These are phyloP conservation scores for Colinus virginianus DNA, from an alignment of 2,113 vertebrate species.

Conservation along the genomic window DNA sequence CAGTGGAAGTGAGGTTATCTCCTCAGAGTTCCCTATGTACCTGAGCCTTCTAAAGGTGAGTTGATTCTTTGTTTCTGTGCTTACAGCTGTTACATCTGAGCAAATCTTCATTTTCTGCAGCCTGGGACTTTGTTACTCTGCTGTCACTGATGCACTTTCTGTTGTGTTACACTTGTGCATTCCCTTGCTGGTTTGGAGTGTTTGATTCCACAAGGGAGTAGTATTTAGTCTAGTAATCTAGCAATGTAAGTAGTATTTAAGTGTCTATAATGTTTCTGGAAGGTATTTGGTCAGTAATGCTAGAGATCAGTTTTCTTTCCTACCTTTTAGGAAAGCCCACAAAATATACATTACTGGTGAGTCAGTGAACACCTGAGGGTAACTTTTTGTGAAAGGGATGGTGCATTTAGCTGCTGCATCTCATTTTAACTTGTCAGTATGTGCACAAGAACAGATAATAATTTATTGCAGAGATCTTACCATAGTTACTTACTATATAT, in stretches of 20 bases:
- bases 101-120: too few relatives aligned
- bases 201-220: background rate
- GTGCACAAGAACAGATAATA: background rate
- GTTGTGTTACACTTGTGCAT: too few relatives aligned
- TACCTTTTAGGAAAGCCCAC: background rate
- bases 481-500: background rate
- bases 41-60: too few relatives aligned
- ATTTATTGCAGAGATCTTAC: background rate
- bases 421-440: background rate
- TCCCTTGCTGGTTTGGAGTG: background rate
- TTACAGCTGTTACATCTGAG: too few relatives aligned
- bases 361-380: background rate
- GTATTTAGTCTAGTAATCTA: background rate
- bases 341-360: background rate
- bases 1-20: too few relatives aligned
- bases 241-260: background rate
- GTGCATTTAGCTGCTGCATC: background rate
- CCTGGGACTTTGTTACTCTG: too few relatives aligned
- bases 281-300: background rate
- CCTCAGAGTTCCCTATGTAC: too few relatives aligned
- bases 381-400: background rate
- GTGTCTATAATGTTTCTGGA: background rate
- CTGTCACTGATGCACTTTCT: too few relatives aligned
- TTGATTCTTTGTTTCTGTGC: too few relatives aligned
- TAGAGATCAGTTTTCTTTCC: background rate